These are phyloP conservation scores for Acronicta aceris DNA, from an alignment of 2,888 invertebrate genomes.

Conservation along the genomic window DNA sequence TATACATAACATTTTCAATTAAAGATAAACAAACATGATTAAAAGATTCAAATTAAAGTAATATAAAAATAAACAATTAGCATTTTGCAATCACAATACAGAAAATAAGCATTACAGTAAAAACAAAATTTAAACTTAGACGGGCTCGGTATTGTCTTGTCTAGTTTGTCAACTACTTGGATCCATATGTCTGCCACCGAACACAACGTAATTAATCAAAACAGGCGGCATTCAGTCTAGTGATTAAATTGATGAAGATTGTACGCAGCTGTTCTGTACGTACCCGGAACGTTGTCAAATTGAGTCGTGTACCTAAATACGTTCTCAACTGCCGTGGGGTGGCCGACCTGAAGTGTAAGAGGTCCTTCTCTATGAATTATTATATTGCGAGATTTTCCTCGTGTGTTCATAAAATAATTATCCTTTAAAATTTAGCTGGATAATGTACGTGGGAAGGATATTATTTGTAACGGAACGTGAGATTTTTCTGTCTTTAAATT, in stretches of 20 bases:
- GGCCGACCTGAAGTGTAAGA: constrained; percentile 40
- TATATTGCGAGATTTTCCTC: constrained; percentile 40
- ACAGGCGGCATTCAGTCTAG: constrained; percentile 59
- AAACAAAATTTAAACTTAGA: no score
- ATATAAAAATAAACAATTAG: no score
- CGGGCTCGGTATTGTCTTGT: constrained; percentile 33
- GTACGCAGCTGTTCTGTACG: constrained; percentile 63
- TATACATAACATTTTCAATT: no score
- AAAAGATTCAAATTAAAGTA: no score
- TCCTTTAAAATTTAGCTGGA: constrained; percentile 22
- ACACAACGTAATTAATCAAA: constrained; percentile 69
- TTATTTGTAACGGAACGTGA: no score
- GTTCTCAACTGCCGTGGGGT: constrained; percentile 22
- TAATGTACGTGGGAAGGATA: no score
- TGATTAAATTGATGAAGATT: constrained; percentile 69
- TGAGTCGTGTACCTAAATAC: constrained; percentile 50
- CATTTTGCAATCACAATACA: no score
- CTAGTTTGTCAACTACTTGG: constrained; percentile 23
- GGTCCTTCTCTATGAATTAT: constrained; percentile 45
- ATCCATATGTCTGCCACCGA: constrained; percentile 46
- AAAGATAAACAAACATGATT: no score
- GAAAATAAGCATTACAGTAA: no score
- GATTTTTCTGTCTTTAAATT: no score
- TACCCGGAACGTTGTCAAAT: constrained; percentile 63
- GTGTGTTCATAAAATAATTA: constrained; percentile 26